Evolutionary conservation across 64 coral and sea anemone genomes (phyloP).

Genomic region (Porites australiensis): DNA sequence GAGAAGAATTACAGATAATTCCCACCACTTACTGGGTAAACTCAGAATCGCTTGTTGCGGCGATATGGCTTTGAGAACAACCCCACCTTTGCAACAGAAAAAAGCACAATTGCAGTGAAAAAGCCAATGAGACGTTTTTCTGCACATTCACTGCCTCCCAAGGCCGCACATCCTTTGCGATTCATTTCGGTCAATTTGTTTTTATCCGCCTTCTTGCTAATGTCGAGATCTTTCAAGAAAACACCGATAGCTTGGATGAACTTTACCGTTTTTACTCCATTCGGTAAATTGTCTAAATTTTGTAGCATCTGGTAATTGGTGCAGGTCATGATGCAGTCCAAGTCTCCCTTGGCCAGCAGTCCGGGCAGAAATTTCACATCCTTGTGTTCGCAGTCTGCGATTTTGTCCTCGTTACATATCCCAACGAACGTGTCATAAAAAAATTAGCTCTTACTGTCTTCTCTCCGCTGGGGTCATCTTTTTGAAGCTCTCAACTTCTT

Average conservation of each 20-base stretch:
- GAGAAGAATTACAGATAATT: not conserved
- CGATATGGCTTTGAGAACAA: constrained; percentile 24
- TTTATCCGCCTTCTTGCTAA: not conserved
- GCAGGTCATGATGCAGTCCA: constrained; percentile 17
- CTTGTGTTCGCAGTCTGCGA: constrained; percentile 1
- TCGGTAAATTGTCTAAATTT: not conserved
- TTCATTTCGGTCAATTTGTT: not conserved
- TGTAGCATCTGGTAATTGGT: constrained; percentile 24
- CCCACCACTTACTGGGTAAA: constrained; percentile 17
- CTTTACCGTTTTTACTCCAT: not conserved
- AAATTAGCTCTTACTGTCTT: constrained; percentile 11
- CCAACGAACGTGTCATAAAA: constrained; percentile 45
- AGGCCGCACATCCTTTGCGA: constrained; percentile 16
- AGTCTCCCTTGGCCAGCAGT: constrained; percentile 30
- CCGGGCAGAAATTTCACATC: constrained; percentile 26
- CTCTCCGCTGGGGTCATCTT: not conserved
- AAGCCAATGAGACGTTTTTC: constrained; percentile 38
- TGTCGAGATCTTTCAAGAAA: not conserved
- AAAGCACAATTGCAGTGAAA: not conserved
- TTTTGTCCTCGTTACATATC: constrained; percentile 21
- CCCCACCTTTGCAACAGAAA: constrained; percentile 17
- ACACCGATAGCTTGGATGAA: constrained; percentile 14
- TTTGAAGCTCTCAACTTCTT: not conserved
- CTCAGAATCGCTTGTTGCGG: constrained; percentile 21
- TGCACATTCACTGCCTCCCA: constrained; percentile 14